phyloP scores from a whole-genome alignment of 2,888 invertebrate genomes.

The Tenodera sinensis region DNA sequence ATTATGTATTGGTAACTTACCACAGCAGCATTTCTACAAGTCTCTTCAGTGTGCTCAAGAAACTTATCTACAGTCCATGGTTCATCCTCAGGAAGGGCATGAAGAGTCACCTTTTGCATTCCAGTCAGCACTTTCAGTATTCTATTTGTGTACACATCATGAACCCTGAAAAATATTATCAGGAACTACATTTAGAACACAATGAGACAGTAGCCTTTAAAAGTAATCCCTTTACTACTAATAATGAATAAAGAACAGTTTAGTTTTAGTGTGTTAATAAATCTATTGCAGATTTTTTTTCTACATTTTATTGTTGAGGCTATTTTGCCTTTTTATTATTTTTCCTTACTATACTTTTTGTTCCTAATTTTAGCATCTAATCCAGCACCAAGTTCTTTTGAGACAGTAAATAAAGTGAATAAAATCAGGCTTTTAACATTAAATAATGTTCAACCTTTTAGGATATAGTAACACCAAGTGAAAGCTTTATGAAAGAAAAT shows the following conservation, averaged over 20 bases:
- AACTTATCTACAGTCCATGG: constrained; percentile 88
- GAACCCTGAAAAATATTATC: constrained; percentile 55
- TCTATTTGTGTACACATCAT: constrained; percentile 86
- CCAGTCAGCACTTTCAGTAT: constrained; percentile 82
- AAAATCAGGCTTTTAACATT: no score
- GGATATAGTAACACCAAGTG: no score
- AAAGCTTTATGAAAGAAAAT: no score
- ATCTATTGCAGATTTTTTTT: no score
- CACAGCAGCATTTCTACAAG: constrained; percentile 59
- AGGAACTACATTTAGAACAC: neutral
- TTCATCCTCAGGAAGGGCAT: constrained; percentile 72
- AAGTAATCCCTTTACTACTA: neutral
- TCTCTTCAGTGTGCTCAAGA: constrained; percentile 75
- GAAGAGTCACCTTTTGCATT: constrained; percentile 82
- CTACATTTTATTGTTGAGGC: no score
- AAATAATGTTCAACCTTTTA: no score
- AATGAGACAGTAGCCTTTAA: neutral
- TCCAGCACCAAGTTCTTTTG: no score
- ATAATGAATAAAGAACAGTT: neutral
- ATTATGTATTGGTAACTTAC: constrained; percentile 38
- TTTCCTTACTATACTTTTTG: no score
- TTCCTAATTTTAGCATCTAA: no score
- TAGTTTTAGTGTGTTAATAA: neutral
- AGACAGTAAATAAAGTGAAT: no score
- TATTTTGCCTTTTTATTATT: no score